Evolutionary conservation across 2,888 invertebrate genomes (phyloP), one percentile per base, ranked within the genome.

Genomic region (Teleiodes luculella): DNA sequence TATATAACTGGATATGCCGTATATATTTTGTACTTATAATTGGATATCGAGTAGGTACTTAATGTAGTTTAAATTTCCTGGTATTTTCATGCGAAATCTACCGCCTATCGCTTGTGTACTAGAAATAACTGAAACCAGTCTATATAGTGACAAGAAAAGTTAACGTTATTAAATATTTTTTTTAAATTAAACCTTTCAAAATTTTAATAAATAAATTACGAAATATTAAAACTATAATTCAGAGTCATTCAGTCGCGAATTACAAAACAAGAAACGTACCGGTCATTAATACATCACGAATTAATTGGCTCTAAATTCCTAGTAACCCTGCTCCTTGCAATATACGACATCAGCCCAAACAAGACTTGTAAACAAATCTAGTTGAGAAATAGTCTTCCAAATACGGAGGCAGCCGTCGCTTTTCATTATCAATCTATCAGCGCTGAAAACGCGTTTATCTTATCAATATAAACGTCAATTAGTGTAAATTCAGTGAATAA

Each of bases 381-480:
- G 16, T 16, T 16, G 11, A 28, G 43, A 43, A 18, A 18, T 41
- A 41, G 11, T 41, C 13, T 18, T 3, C 39, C 39, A n/a, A 14
- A 14, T 39, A 39, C 14, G 14, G 33, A n/a, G n/a, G n/a, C n/a
- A 33, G 11, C 33, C 2, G 33, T 8, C 33, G 33, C 33, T 33
- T 33, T 33, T 10, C 33, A 2, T 33, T 33, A 33, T 33, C 33
- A 33, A 33, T 10, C 43, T 53, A 53, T 57, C 53, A 47, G 33
- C 33, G 14, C 54, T 52, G 57, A 56, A 58, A 57, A 55, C 48
- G 46, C 46, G 46, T 52, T 30, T 36, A 50, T 58, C 47, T 58
- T 51, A 60, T 57, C 58, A 54, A 56, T 58, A 48, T 53, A 48
- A 57, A 61, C 56, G 61, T 66, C 63, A 67, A 65, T 57, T 54